phyloP scores from a whole-genome alignment of 2,888 invertebrate species.

The Andrena minutula region DNA sequence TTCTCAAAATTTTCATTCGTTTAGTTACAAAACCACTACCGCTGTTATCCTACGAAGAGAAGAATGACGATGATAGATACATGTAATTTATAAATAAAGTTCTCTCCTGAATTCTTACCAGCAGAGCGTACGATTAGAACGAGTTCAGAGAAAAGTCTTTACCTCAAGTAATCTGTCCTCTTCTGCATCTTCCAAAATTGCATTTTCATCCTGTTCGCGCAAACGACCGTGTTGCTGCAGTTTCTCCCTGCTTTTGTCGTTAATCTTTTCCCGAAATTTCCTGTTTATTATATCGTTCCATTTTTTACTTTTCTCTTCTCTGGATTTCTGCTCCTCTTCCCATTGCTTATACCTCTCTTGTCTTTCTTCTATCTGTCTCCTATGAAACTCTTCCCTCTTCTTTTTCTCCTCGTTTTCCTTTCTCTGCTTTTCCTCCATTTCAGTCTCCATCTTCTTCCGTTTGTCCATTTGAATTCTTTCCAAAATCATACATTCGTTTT shows the following conservation, averaged over 20 bases:
- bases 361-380: conserved; percentile 38
- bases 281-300: conserved; percentile 39
- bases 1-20: conserved; percentile 39
- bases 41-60: conserved; percentile 43
- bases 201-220: conserved; percentile 24
- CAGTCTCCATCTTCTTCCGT: conserved; percentile 50
- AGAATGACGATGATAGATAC: background rate
- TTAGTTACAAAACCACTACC: conserved; percentile 18
- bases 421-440: conserved; percentile 39
- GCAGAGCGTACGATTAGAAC: background rate
- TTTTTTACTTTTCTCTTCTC: conserved; percentile 44
- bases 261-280: conserved; percentile 10
- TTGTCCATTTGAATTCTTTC: conserved; percentile 41
- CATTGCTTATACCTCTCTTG: conserved; percentile 26
- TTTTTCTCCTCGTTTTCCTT: conserved; percentile 51
- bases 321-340: conserved; percentile 38
- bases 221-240: background rate
- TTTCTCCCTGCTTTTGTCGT: conserved; percentile 19
- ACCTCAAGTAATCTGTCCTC: conserved; percentile 44
- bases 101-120: conserved; percentile 1
- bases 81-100: background rate
- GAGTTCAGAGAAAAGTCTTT: conserved; percentile 3
- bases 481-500: conserved; percentile 46
- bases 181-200: conserved; percentile 35
- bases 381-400: conserved; percentile 51